phyloP scores from a whole-genome alignment of 2,113 vertebrate genomes.

The Thermophis baileyi region DNA sequence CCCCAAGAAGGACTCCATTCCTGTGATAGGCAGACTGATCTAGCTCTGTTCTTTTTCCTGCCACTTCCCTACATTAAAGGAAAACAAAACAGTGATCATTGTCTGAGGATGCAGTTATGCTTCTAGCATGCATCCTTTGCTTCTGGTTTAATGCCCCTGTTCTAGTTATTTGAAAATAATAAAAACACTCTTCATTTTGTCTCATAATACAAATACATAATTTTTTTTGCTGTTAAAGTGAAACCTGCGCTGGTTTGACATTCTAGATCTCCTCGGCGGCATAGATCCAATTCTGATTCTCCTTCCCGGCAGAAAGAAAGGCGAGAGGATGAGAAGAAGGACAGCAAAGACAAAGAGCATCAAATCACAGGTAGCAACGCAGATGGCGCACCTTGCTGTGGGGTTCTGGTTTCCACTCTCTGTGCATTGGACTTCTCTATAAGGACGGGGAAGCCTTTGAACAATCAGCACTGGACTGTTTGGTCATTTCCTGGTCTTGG shows the following conservation, averaged over 20 bases:
- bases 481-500: not conserved
- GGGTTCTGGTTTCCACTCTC: not conserved
- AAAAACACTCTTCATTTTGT: not conserved
- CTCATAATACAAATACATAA: not conserved
- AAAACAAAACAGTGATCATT: not conserved
- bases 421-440: not conserved
- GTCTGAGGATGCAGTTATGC: not conserved
- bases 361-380: conserved; percentile 83
- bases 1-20: not conserved
- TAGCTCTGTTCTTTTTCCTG: not conserved
- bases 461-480: not conserved
- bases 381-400: not conserved
- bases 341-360: conserved; percentile 84
- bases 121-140: not conserved
- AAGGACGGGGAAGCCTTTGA: not conserved
- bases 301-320: conserved; percentile 83
- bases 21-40: not conserved
- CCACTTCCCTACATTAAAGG: not conserved
- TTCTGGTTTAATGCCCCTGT: not conserved
- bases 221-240: not conserved
- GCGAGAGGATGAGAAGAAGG: conserved; percentile 85
- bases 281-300: conserved; percentile 84
- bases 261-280: conserved; percentile 84
- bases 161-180: not conserved
- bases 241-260: not conserved